Evolutionary conservation across 2,113 vertebrate genomes (phyloP), one percentile per base, ranked within the genome.

Genomic region (Cercocebus atys): DNA sequence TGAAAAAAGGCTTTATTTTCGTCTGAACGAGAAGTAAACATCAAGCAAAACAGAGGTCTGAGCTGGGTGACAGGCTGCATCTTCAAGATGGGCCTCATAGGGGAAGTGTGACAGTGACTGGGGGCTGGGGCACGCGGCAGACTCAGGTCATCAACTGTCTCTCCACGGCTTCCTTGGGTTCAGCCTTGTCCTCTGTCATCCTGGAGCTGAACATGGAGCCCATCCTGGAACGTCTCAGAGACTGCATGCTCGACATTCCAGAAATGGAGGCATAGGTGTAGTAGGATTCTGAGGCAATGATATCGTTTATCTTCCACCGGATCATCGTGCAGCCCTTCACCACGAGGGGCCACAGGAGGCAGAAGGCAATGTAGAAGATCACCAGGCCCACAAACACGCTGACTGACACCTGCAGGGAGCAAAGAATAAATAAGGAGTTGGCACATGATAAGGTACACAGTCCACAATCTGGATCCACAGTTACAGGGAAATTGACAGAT

Each of bases 231-330:
- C 13, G 50, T n/a, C 0, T 2, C 14, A 9, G 25, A 2, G 90
- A 66, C 1, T 38, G 11, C 1, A 32, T 0, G 11, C 10, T 73
- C 0, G 66, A 40, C 57, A 2, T 7, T 30, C 25, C 13, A 4
- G 88, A 82, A 14, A 94, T 25, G 23, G 38, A 35, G 22, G 27
- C 1, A 4, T 91, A 80, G 45, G 50, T 40, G 8, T 47, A 90
- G 32, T 38, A 97, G 84, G 92, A 95, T 1, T 97, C 97, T 1
- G 90, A 38, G 4, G 59, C 35, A 5, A 97, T 14, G 17, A 97
- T 12, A 55, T 66, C 90, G 32, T 94, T 97, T 38, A 98, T 93
- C 87, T 96, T 97, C 93, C 79, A 91, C 38, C 88, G 93, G 4
- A 98, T 16, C 0, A 22, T 0, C n/a, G 5, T 52, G 72, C 95